Evolutionary conservation across 2,888 invertebrate genomes (phyloP), one percentile per base, ranked within the genome.

Genomic region (Glyphotaelius pellucidus): DNA sequence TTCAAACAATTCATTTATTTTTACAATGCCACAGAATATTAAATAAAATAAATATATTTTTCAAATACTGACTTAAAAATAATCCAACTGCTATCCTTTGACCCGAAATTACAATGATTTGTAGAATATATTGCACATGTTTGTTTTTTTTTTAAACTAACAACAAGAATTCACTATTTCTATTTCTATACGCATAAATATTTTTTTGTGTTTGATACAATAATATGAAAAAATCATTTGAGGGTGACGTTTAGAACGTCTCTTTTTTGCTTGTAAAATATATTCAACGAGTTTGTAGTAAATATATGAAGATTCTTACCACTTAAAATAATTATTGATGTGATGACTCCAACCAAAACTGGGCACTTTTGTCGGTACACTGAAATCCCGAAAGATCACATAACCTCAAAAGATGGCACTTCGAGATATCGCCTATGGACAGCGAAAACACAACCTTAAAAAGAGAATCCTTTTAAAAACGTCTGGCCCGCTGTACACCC

Each of bases 381-480:
- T 83, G 35, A 83, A 83, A 83, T 83, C 83, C 83, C 35, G 25
- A 83, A 83, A 32, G 19, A 83, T 83, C 83, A 83, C 83, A 83
- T 83, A 83, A 83, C 83, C 83, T 83, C 31, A 83, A 83, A 83
- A 83, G 83, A 83, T 83, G 83, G 19, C 83, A 83, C 83, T 83
- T 83, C 5, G 32, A 83, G 83, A 83, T 83, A 83, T 35, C 35
- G 35, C 83, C 35, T 35, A 3, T 32, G 83, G 35, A 83, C 32
- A 38, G 83, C 35, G 32, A 83, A 38, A 83, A 83, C 83, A 83
- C 83, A 83, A 25, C 83, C 83, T 15, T 19, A 83, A 83, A 32
- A 38, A 19, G 83, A 35, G 35, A 38, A 83, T 35, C 32, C 83
- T 38, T 38, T 83, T 11, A 32, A 83, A 83, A 35, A 35, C 83